These are phyloP conservation scores for Machimus rusticus DNA, from an alignment of 2,888 invertebrate genomes.

Conservation along the genomic window DNA sequence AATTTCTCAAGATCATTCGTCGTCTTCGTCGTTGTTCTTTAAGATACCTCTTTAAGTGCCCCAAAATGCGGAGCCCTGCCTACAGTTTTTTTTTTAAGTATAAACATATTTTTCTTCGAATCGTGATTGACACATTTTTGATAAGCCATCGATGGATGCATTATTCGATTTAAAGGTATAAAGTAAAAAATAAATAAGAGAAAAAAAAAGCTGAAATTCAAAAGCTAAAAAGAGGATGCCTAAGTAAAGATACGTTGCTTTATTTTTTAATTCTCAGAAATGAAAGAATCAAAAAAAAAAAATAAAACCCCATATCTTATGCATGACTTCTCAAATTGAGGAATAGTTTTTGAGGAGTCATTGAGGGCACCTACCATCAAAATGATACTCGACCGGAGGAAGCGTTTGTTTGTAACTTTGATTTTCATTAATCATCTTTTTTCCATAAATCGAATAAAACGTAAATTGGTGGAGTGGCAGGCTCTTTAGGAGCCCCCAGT, in stretches of 20 bases:
- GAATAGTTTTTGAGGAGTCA: slow-evolving; percentile 14
- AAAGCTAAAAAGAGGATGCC: neutral
- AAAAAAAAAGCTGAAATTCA: neutral
- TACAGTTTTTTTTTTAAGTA: neutral
- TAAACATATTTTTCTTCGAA: neutral
- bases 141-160: neutral
- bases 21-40: too few relatives aligned
- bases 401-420: neutral
- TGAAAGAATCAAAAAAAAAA: too few relatives aligned
- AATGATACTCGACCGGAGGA: neutral
- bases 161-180: neutral
- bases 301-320: slow-evolving; percentile 10
- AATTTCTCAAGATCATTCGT: too few relatives aligned
- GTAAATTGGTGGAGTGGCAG: neutral
- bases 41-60: too few relatives aligned
- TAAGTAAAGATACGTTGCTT: neutral
- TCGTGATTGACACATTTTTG: neutral
- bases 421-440: slow-evolving; percentile 36
- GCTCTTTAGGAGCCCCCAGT: too few relatives aligned
- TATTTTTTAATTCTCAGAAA: neutral
- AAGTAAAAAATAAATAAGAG: neutral
- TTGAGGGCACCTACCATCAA: neutral
- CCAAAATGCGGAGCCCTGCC: too few relatives aligned
- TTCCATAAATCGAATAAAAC: slow-evolving; percentile 32
- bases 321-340: slow-evolving; percentile 10